Conservation (phyloP, 2,113 vertebrate species). For the Brachionichthys hirsutus region DNA sequence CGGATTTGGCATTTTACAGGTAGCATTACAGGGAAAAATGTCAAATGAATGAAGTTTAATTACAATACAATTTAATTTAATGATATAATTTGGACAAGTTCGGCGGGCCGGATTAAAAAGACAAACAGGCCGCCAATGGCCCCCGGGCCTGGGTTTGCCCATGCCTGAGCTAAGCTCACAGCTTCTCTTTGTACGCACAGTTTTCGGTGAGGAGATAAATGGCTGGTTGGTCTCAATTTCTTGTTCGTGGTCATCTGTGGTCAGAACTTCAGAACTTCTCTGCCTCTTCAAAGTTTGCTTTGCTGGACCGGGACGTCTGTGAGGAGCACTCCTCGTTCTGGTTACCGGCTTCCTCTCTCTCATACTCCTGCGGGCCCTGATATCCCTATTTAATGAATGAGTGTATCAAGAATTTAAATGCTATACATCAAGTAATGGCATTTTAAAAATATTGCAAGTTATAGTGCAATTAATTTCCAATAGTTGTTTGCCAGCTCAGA, state of each 20-base stretch:
- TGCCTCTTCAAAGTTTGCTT: constrained; percentile 62
- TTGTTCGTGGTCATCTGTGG: constrained; percentile 5
- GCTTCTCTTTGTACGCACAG: constrained; percentile 55
- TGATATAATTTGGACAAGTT: too few relatives aligned
- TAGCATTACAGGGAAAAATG: too few relatives aligned
- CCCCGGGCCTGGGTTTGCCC: too few relatives aligned
- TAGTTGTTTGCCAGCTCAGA: too few relatives aligned
- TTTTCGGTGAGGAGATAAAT: constrained; percentile 58
- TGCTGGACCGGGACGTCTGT: constrained; percentile 58
- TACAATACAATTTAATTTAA: too few relatives aligned
- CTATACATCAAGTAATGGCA: too few relatives aligned
- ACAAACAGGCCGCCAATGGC: too few relatives aligned
- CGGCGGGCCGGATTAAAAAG: too few relatives aligned
- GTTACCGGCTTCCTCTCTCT: constrained; percentile 69
- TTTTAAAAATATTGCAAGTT: too few relatives aligned
- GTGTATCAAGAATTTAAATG: background rate
- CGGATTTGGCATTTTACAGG: too few relatives aligned
- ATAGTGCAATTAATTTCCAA: background rate
- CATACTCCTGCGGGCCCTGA: constrained; percentile 21
- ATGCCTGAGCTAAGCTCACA: background rate
- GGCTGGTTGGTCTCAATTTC: constrained; percentile 31
- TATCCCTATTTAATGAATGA: constrained; percentile 19
- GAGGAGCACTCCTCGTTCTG: constrained; percentile 88
- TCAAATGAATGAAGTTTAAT: too few relatives aligned
- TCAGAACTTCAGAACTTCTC: constrained; percentile 58